A percentile compares a stretch with the other conserved stretches of the same genome.
These are phyloP conservation scores for Trissonchulus sp. DNA, from an alignment of 2,888 invertebrate species.

Conservation along the genomic window DNA sequence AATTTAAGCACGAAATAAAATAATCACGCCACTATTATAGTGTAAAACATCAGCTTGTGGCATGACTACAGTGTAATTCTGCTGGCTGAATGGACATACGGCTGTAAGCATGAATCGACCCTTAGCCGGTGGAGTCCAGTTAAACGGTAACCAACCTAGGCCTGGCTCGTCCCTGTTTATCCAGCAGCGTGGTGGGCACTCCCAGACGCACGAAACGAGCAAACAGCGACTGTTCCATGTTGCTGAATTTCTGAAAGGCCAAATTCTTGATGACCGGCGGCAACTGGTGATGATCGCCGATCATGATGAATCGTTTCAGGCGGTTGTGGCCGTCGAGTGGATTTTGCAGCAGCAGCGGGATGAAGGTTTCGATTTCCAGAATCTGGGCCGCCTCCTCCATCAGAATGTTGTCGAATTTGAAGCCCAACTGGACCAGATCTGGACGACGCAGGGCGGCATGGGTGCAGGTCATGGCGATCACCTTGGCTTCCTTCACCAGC, in stretches of 20 bases:
- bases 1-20: too few relatives aligned
- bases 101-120: too few relatives aligned
- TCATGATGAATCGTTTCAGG: constrained; percentile 99
- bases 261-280: constrained; percentile 99
- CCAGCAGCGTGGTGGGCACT: constrained; percentile 91
- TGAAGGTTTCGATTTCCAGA: constrained; percentile 97
- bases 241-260: constrained; percentile 99
- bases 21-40: too few relatives aligned
- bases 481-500: constrained; percentile 95
- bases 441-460: constrained; percentile 94
- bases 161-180: constrained; percentile 91
- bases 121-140: too few relatives aligned
- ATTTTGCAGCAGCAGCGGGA: constrained; percentile 93
- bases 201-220: constrained; percentile 90
- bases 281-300: constrained; percentile 95
- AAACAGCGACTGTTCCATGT: constrained; percentile 99
- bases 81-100: too few relatives aligned
- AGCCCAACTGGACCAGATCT: constrained; percentile 83
- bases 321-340: constrained; percentile 91
- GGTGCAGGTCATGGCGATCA: constrained; percentile 99
- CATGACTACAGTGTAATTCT: too few relatives aligned
- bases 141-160: constrained; percentile 66
- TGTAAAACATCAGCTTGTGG: too few relatives aligned
- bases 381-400: constrained; percentile 99
- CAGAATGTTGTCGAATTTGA: constrained; percentile 95